A percentile compares a stretch with the other conserved stretches of the same genome.
phyloP scores from a whole-genome alignment of 2,113 vertebrate species.

The Corythornis madagascariensis region DNA sequence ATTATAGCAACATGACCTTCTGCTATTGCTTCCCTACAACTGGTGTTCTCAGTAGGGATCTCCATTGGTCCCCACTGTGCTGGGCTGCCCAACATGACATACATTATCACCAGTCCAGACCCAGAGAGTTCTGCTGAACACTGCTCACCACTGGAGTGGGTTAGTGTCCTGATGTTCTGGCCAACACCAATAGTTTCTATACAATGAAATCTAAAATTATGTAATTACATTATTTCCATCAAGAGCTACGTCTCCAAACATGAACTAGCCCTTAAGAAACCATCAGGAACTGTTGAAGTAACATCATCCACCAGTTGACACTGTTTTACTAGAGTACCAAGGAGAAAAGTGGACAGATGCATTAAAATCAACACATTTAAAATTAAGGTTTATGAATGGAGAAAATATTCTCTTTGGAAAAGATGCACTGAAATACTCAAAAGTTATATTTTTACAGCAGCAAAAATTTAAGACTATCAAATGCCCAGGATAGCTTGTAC shows the following conservation, averaged over 20 bases:
- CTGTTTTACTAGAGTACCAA: neutral
- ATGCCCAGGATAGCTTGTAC: neutral
- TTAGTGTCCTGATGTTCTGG: neutral
- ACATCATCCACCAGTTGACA: neutral
- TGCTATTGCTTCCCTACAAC: neutral
- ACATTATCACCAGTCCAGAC: neutral
- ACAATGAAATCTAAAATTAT: conserved; percentile 18
- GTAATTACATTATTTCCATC: conserved; percentile 7
- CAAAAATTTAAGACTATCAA: neutral
- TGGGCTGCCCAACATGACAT: neutral
- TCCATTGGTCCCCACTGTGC: neutral
- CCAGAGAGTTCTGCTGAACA: neutral
- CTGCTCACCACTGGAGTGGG: neutral
- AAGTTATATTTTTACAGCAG: neutral
- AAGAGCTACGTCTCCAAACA: neutral
- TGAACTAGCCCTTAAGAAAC: neutral
- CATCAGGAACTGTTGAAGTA: neutral
- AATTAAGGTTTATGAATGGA: neutral
- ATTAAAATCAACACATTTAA: neutral
- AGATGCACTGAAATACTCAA: neutral
- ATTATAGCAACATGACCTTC: neutral
- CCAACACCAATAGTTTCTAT: neutral
- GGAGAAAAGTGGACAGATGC: neutral
- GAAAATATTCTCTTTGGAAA: neutral
- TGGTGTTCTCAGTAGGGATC: neutral